Percentiles rank a stretch among this genome's conserved stretches.
Conservation (phyloP, 2,797 vertebrate species). For the Babyrousa celebensis region DNA sequence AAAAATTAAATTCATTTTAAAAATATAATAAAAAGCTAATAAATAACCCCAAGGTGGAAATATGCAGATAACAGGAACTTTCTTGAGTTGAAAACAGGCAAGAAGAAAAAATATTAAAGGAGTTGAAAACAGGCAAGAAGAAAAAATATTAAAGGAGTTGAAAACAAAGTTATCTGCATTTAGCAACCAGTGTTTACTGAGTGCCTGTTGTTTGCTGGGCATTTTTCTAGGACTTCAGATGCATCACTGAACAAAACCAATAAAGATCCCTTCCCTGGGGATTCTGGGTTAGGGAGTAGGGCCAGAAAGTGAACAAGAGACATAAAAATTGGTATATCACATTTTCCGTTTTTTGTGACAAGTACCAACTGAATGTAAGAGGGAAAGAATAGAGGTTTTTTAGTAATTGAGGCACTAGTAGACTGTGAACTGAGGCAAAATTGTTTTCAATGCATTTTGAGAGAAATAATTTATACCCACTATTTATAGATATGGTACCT, state of each 20-base stretch:
- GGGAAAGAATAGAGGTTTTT: neutral
- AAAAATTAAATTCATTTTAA: neutral
- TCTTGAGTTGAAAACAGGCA: neutral
- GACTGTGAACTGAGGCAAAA: neutral
- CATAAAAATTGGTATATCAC: neutral
- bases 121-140: neutral
- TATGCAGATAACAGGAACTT: neutral
- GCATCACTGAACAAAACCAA: neutral
- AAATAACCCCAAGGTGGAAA: neutral
- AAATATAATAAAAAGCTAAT: neutral
- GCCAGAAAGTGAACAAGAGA: neutral
- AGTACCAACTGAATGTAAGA: neutral
- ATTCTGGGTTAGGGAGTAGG: neutral
- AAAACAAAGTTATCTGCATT: neutral
- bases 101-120: neutral
- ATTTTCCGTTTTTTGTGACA: neutral
- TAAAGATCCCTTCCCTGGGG: neutral
- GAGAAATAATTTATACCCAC: neutral
- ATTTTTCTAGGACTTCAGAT: neutral
- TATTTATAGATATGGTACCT: neutral
- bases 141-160: neutral
- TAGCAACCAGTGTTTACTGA: neutral
- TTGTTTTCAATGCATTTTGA: neutral
- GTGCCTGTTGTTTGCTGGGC: neutral
- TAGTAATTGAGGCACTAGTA: neutral